Evolutionary conservation across 2,113 vertebrate species (phyloP), one percentile per base, ranked within the genome.

Genomic region (Centropus bengalensis): DNA sequence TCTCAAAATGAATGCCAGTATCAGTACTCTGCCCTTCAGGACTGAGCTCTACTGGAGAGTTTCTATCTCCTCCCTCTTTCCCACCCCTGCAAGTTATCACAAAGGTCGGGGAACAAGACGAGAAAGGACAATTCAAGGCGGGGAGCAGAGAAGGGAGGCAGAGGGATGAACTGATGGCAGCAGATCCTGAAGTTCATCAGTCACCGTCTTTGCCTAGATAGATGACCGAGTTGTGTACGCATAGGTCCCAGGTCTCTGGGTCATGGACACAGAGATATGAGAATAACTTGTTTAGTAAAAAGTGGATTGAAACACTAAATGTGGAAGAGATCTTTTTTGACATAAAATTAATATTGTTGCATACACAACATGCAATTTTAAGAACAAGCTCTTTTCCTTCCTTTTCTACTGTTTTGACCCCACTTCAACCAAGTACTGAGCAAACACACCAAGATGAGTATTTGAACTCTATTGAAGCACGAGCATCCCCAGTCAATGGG

Each of bases 1-100:
- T 67, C 59, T 92, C 82, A 58, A 47, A 87, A 64, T 54, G 10
- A 68, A 33, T 40, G 47, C 23, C 52, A 32, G 30, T n/a, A 24
- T 70, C 26, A 19, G 38, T 40, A 38, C 14, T 67, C 36, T 36
- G 62, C 26, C 76, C 30, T 60, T 69, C 20, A 21, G 38, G 38
- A 56, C 14, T 44, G 32, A 55, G 27, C 27, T 66, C 27, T 45
- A 0, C 26, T 36, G 45, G 32, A 86, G 44, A 68, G 15, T n/a
- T 86, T 27, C 16, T 45, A 45, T 45, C 44, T 18, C 44, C 32
- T 67, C 1, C 59, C 33, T 55, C 26, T 21, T 9, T 21, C 26
- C 8, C 16, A 12, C 14, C 6, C 23, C 24, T 14, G 0, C 0
- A 86, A 56, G 23, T n/a, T 74, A 20, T 28, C 4, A 1, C 32